Conservation (phyloP, 2,888 invertebrate species). For the Ichneumoninae sp. region DNA sequence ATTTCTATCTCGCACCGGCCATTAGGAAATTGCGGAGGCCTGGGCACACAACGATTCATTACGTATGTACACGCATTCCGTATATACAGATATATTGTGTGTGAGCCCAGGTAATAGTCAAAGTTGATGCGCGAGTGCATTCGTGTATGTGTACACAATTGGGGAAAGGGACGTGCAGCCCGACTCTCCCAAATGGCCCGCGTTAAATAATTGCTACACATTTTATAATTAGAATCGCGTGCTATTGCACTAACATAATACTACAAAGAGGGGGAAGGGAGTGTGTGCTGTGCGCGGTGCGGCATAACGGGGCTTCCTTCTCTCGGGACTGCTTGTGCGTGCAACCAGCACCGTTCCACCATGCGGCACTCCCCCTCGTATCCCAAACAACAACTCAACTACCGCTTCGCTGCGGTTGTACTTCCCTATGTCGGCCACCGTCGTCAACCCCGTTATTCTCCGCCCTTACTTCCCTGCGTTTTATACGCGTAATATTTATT, state of each 20-base stretch:
- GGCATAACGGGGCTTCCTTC: constrained; percentile 61
- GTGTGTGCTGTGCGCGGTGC: constrained; percentile 45
- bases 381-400: constrained; percentile 60
- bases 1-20: constrained; percentile 61
- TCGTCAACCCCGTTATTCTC: constrained; percentile 40
- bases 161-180: constrained; percentile 41
- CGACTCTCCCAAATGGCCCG: constrained; percentile 63
- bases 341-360: constrained; percentile 59
- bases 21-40: constrained; percentile 73
- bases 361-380: constrained; percentile 47
- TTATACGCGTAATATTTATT: constrained; percentile 71
- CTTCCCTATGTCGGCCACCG: constrained; percentile 38
- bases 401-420: constrained; percentile 56
- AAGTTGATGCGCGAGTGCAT: constrained; percentile 36
- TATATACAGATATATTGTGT: constrained; percentile 2
- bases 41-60: constrained; percentile 65
- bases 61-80: constrained; percentile 48
- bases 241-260: constrained; percentile 59
- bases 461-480: constrained; percentile 35
- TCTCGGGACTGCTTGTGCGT: constrained; percentile 64
- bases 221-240: constrained; percentile 73
- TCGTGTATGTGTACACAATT: constrained; percentile 32
- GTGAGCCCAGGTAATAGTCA: constrained; percentile 10
- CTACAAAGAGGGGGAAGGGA: constrained; percentile 55
- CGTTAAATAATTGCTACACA: constrained; percentile 70